These are phyloP conservation scores for Cheumatopsyche charites DNA, from an alignment of 1,140 invertebrate genomes.

Conservation along the genomic window DNA sequence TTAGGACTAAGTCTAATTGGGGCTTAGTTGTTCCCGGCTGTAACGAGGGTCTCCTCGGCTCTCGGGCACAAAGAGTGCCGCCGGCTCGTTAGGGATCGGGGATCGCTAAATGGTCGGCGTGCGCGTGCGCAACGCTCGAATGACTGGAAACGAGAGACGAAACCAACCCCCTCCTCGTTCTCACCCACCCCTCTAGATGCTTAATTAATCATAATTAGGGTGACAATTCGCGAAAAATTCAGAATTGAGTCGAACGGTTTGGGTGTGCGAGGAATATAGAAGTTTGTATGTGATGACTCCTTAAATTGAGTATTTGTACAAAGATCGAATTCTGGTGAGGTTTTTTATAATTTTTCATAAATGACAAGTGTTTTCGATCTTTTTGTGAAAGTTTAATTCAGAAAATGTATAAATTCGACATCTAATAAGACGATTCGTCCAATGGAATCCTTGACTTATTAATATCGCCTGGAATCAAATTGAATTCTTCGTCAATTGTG, in stretches of 20 bases:
- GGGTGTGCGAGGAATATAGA: not conserved
- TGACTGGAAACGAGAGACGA: not conserved
- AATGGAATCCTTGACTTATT: too few species aligned
- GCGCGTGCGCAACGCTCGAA: conserved; percentile 1
- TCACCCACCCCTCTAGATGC: conserved; percentile 10
- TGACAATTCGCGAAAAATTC: conserved; percentile 1
- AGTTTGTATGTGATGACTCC: too few species aligned
- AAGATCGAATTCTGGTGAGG: too few species aligned
- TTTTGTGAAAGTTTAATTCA: too few species aligned
- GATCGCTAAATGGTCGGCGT: conserved; percentile 44
- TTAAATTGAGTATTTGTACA: too few species aligned
- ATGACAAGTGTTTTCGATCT: too few species aligned
- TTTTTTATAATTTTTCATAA: too few species aligned
- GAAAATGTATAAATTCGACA: too few species aligned
- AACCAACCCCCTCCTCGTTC: not conserved
- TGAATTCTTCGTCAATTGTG: too few species aligned
- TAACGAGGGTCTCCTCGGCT: conserved; percentile 47
- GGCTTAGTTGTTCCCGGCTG: conserved; percentile 57
- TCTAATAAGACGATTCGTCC: too few species aligned
- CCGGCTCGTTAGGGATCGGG: conserved; percentile 44
- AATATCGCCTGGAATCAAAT: too few species aligned
- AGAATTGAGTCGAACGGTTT: not conserved
- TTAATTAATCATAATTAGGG: conserved; percentile 27
- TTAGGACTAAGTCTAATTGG: conserved; percentile 66
- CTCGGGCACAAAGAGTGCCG: conserved; percentile 34